Conservation (phyloP, 53 echinoderm and acorn worm genomes). For the Mesocentrotus franciscanus region DNA sequence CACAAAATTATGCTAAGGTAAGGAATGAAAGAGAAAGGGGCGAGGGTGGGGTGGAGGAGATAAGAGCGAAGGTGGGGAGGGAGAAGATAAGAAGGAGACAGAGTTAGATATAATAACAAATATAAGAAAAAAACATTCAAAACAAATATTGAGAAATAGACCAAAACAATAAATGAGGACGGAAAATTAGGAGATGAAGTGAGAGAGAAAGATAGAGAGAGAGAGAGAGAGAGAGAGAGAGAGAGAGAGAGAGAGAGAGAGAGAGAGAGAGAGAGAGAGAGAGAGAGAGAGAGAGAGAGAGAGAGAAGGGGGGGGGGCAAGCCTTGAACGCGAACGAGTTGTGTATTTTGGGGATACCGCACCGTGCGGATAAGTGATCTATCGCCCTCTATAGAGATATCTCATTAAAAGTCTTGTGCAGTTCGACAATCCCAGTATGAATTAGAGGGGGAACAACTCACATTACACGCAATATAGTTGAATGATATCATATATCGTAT, state of each 20-base stretch:
- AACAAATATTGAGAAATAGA: background rate
- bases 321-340: background rate
- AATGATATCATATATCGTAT: background rate
- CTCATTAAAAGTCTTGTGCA: background rate
- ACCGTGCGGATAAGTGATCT: constrained; percentile 43
- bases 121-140: background rate
- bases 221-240: background rate
- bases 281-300: background rate
- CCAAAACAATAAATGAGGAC: background rate
- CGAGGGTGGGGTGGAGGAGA: background rate
- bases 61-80: background rate
- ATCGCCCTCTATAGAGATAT: constrained; percentile 27
- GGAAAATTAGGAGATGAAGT: background rate
- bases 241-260: background rate
- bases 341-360: background rate
- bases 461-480: background rate
- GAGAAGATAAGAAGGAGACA: background rate
- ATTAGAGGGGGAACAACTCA: background rate
- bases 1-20: too few relatives aligned
- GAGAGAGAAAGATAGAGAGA: background rate
- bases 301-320: background rate
- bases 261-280: background rate
- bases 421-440: background rate
- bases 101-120: background rate
- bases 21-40: background rate